A percentile compares a stretch with the other conserved stretches of the same genome.
Evolutionary conservation across 2,113 vertebrate genomes (phyloP).

Genomic region (Martes martes): DNA sequence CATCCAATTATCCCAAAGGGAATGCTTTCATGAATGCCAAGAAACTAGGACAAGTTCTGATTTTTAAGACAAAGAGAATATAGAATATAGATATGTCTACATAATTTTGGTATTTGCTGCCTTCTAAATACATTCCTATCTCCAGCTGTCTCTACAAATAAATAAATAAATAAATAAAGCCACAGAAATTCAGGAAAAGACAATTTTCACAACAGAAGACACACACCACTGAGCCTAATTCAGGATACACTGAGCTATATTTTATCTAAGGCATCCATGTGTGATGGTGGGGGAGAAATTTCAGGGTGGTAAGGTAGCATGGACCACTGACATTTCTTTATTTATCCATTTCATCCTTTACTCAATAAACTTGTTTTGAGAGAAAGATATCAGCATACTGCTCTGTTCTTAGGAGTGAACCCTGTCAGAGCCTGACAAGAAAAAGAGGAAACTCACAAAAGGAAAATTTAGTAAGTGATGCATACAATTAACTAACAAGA

Average conservation of each 20-base stretch:
- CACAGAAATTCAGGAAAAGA: not conserved
- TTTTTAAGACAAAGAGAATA: constrained; percentile 29
- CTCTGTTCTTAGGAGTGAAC: not conserved
- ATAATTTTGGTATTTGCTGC: not conserved
- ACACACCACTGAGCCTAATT: not conserved
- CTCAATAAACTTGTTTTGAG: not conserved
- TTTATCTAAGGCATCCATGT: not conserved
- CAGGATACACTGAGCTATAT: not conserved
- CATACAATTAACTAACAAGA: not conserved
- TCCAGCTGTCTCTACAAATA: not conserved
- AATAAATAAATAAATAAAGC: not conserved
- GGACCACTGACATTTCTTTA: not conserved
- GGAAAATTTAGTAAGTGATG: not conserved
- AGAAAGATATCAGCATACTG: not conserved
- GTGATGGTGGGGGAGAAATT: not conserved
- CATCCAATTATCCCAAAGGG: not conserved
- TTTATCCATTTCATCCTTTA: not conserved
- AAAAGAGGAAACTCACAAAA: not conserved
- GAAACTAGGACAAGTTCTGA: not conserved
- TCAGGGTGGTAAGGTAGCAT: not conserved
- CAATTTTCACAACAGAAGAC: not conserved
- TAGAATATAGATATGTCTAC: not conserved
- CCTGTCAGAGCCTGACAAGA: not conserved
- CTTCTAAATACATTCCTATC: not conserved
- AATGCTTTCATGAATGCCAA: not conserved